Evolutionary conservation across 2,888 invertebrate species (phyloP).

Genomic region (Drosophila nr. fundita): DNA sequence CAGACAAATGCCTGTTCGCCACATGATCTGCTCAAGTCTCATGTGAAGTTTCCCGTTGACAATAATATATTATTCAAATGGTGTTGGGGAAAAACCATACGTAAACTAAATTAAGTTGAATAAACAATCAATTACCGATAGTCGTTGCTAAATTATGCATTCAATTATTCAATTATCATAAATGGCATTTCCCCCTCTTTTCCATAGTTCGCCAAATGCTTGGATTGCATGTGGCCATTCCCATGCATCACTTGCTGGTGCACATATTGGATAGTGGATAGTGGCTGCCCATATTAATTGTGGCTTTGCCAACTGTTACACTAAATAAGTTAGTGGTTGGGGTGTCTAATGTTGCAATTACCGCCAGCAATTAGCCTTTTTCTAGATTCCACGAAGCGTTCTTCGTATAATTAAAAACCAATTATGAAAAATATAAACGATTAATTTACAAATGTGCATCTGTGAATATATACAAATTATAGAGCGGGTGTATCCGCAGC

Average conservation of each 20-base stretch:
- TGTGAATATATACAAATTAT: conserved; percentile 55
- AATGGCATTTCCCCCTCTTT: conserved; percentile 1
- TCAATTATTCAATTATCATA: conserved; percentile 75
- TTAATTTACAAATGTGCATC: conserved; percentile 57
- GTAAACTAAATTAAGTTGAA: conserved; percentile 54
- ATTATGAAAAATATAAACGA: conserved; percentile 63
- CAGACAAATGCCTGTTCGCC: conserved; percentile 18
- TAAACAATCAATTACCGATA: conserved; percentile 71
- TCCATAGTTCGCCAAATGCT: conserved; percentile 48
- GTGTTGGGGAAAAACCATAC: conserved; percentile 39
- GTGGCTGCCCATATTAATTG: conserved; percentile 54
- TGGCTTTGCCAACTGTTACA: conserved; percentile 54
- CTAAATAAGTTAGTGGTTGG: conserved; percentile 26
- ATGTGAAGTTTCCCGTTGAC: not conserved
- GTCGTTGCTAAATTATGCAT: conserved; percentile 64
- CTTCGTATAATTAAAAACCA: conserved; percentile 73
- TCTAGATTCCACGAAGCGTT: conserved; percentile 49
- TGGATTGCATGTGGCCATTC: conserved; percentile 62
- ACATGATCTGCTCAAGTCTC: conserved; percentile 16
- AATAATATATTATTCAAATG: conserved; percentile 68
- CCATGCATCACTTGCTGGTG: conserved; percentile 20
- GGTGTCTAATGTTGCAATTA: conserved; percentile 79
- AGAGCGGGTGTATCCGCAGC: conserved; percentile 38
- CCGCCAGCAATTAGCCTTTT: conserved; percentile 73
- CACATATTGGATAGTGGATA: conserved; percentile 7